Conservation (phyloP, 1,140 invertebrate genomes). For the Anastrepha ludens region DNA sequence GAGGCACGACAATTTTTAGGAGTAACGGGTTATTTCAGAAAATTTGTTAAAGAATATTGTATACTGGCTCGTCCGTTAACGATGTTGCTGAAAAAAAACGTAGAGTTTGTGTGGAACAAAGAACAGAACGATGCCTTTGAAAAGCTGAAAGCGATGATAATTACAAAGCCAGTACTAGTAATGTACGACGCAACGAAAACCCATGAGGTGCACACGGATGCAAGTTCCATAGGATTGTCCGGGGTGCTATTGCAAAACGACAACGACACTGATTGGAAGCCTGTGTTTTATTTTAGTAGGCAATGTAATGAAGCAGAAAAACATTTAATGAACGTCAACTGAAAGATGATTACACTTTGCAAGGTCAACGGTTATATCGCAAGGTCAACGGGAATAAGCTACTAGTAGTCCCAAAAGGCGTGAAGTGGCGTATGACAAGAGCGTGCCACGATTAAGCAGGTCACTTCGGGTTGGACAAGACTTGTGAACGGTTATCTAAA, state of each 20-base stretch:
- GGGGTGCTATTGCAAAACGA: too few relatives aligned
- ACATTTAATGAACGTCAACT: not conserved
- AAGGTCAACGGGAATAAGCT: not conserved
- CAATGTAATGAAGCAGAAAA: constrained; percentile 33
- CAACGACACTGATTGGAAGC: too few relatives aligned
- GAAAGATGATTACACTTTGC: not conserved
- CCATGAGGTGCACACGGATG: too few relatives aligned
- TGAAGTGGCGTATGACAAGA: constrained; percentile 23
- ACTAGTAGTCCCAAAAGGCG: not conserved
- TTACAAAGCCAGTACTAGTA: not conserved
- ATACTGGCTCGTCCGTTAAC: constrained; percentile 16
- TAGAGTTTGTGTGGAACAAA: not conserved
- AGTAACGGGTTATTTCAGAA: not conserved
- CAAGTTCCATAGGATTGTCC: too few relatives aligned
- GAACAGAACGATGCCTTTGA: constrained; percentile 2
- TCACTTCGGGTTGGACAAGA: constrained; percentile 30
- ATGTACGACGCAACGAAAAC: too few relatives aligned
- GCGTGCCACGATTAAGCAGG: constrained; percentile 24
- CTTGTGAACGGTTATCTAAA: not conserved
- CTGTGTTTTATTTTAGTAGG: constrained; percentile 29
- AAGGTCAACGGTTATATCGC: not conserved
- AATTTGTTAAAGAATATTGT: constrained; percentile 6
- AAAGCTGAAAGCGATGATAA: not conserved
- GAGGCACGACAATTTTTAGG: too few relatives aligned
- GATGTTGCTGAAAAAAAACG: not conserved